Evolutionary conservation across 1,140 invertebrate species (phyloP).

Genomic region (Prorops nasuta): DNA sequence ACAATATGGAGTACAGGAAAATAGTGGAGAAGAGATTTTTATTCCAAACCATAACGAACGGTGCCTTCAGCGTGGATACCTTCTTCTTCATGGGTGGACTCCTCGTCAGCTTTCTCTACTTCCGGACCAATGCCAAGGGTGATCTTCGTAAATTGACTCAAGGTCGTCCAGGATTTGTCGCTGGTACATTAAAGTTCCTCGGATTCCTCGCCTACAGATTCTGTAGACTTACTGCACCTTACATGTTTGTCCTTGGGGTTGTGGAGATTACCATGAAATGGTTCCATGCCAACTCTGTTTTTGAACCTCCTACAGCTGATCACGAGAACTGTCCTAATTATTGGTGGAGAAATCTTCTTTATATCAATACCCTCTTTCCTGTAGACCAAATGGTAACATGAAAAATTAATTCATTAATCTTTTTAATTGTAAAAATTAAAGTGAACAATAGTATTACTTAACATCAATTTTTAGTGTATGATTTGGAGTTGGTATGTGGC

Average conservation of each 20-base stretch:
- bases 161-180: conserved; percentile 67
- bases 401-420: conserved; percentile 7
- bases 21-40: conserved; percentile 77
- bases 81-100: conserved; percentile 88
- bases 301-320: conserved; percentile 77
- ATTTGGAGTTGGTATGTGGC: conserved; percentile 88
- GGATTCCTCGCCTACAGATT: conserved; percentile 80
- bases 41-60: conserved; percentile 83
- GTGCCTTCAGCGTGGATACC: conserved; percentile 86
- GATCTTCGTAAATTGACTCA: conserved; percentile 74
- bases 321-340: conserved; percentile 79
- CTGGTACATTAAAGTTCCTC: conserved; percentile 71
- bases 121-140: conserved; percentile 76
- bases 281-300: conserved; percentile 76
- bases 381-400: conserved; percentile 78
- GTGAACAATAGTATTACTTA: no score
- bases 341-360: conserved; percentile 83
- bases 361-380: conserved; percentile 81
- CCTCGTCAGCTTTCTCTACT: conserved; percentile 80
- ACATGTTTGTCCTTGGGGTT: conserved; percentile 78
- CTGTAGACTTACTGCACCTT: conserved; percentile 75
- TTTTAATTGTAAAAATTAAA: conserved; percentile 2
- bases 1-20: conserved; percentile 77
- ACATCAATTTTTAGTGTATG: conserved; percentile 70
- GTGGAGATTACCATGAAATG: conserved; percentile 80